Conservation (phyloP, 2,113 vertebrate species). For the Campylorhamphus procurvoides region DNA sequence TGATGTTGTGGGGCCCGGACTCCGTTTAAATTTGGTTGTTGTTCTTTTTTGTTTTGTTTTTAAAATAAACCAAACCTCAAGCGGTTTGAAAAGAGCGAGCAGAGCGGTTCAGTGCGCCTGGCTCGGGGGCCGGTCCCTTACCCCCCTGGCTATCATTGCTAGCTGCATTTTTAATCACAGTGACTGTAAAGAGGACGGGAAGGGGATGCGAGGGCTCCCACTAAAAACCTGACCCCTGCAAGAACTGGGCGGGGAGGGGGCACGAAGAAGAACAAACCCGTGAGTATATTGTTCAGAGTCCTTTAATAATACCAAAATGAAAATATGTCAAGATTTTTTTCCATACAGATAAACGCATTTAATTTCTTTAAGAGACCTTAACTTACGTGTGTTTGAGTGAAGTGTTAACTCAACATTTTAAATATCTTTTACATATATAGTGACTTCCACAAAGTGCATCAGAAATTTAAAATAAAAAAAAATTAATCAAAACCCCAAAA, state of each 20-base stretch:
- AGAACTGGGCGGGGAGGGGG: neutral
- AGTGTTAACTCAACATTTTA: slow-evolving; percentile 94
- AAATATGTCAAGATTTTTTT: slow-evolving; percentile 93
- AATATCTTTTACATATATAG: slow-evolving; percentile 99
- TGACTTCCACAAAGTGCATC: slow-evolving; percentile 99
- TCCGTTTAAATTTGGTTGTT: neutral
- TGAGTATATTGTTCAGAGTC: slow-evolving; percentile 81
- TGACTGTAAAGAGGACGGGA: neutral
- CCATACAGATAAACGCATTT: slow-evolving; percentile 99
- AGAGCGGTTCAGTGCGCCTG: neutral
- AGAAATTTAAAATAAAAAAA: slow-evolving; percentile 85
- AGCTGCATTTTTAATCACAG: slow-evolving; percentile 31
- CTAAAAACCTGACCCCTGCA: neutral
- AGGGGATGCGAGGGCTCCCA: neutral
- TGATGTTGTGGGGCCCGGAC: neutral
- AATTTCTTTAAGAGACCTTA: slow-evolving; percentile 90
- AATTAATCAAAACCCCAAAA: slow-evolving; percentile 29
- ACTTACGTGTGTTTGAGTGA: slow-evolving; percentile 88
- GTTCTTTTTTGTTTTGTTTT: neutral
- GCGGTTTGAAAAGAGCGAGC: neutral
- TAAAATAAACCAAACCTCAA: neutral
- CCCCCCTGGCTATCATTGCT: neutral
- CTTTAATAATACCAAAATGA: slow-evolving; percentile 99
- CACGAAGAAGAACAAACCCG: slow-evolving; percentile 55
- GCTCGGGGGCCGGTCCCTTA: slow-evolving; percentile 40